Conservation (phyloP, 2,888 invertebrate species). For the Acleris literana region DNA sequence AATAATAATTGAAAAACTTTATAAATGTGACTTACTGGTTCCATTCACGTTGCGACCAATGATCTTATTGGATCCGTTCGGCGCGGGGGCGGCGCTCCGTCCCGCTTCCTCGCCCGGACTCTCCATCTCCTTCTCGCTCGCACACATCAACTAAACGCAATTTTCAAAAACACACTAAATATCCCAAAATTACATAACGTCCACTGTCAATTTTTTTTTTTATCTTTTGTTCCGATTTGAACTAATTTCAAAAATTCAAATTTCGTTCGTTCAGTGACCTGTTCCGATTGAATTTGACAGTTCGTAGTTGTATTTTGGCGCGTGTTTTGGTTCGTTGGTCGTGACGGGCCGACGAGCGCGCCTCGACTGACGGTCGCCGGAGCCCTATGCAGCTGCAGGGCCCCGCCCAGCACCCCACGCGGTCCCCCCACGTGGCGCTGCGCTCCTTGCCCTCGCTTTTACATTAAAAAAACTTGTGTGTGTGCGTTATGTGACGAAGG, state of each 20-base stretch:
- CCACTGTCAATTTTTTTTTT: neutral
- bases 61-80: slow-evolving; percentile 84
- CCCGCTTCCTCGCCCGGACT: slow-evolving; percentile 79
- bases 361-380: slow-evolving; percentile 68
- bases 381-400: slow-evolving; percentile 78
- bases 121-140: slow-evolving; percentile 78
- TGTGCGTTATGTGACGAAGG: slow-evolving; percentile 52
- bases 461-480: slow-evolving; percentile 66
- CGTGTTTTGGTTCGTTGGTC: slow-evolving; percentile 62
- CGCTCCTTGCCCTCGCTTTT: slow-evolving; percentile 64
- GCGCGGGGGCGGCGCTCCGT: slow-evolving; percentile 72
- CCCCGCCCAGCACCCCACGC: slow-evolving; percentile 78
- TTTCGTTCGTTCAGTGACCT: slow-evolving; percentile 30
- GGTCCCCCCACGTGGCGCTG: slow-evolving; percentile 66
- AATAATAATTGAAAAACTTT: slow-evolving; percentile 24
- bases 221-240: slow-evolving; percentile 13
- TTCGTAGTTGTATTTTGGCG: slow-evolving; percentile 38
- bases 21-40: slow-evolving; percentile 81
- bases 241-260: slow-evolving; percentile 9
- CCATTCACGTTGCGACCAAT: slow-evolving; percentile 86
- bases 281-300: slow-evolving; percentile 28
- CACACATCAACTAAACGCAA: slow-evolving; percentile 65
- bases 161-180: slow-evolving; percentile 62
- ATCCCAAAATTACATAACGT: slow-evolving; percentile 57
- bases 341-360: slow-evolving; percentile 67